These are phyloP conservation scores for Phyllostomus hastatus DNA, from an alignment of 2,113 vertebrate genomes.

Conservation along the genomic window DNA sequence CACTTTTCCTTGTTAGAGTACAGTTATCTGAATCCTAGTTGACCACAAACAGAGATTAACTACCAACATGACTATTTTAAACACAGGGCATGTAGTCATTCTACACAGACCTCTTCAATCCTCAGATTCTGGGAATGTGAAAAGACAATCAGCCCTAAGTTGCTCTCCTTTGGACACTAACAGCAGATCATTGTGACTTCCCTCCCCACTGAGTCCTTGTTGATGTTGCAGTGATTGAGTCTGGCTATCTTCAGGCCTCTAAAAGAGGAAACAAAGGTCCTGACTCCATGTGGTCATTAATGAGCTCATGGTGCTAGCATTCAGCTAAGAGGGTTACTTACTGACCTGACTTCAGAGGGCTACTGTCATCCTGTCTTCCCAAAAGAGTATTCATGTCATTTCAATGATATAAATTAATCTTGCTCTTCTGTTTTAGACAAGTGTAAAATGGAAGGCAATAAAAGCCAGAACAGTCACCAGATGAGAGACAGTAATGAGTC, in stretches of 20 bases:
- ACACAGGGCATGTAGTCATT: neutral
- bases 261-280: neutral
- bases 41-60: neutral
- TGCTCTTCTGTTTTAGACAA: neutral
- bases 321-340: neutral
- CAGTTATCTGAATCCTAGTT: neutral
- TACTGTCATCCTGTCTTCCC: neutral
- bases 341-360: neutral
- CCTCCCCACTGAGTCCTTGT: neutral
- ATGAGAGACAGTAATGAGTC: neutral
- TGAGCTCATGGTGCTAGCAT: neutral
- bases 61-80: neutral
- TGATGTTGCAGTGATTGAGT: neutral
- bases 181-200: neutral
- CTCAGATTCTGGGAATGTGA: neutral
- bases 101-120: neutral
- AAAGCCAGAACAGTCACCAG: neutral
- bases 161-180: neutral
- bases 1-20: neutral
- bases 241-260: neutral
- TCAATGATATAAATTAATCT: neutral
- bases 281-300: constrained; percentile 11
- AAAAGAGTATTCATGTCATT: neutral
- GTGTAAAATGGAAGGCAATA: neutral
- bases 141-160: neutral